These are phyloP conservation scores for Drosophila pandora DNA, from an alignment of 1,140 invertebrate species.

Conservation along the genomic window DNA sequence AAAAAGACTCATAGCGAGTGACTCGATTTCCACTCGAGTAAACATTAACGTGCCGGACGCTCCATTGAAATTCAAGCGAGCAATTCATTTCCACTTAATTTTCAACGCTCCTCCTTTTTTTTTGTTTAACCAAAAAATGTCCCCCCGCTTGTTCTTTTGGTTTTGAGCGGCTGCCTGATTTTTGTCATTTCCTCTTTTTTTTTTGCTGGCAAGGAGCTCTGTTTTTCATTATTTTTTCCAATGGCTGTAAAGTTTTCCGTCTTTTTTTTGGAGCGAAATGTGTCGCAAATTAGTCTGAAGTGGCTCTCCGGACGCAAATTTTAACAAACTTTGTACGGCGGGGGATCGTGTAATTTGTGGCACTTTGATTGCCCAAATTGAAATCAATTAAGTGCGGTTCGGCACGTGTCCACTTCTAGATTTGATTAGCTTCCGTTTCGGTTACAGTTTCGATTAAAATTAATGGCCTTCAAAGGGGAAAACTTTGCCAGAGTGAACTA, in stretches of 20 bases:
- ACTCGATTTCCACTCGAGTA: conserved; percentile 81
- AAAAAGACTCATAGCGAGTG: conserved; percentile 51
- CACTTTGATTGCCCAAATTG: conserved; percentile 69
- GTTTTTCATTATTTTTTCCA: conserved; percentile 12
- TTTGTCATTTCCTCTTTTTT: conserved; percentile 45
- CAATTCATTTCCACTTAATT: conserved; percentile 83
- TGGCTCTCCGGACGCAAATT: conserved; percentile 72
- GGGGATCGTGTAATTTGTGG: conserved; percentile 63
- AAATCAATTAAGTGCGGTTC: conserved; percentile 71
- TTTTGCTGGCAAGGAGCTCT: neutral
- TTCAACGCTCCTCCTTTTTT: conserved; percentile 64
- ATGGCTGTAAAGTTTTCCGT: conserved; percentile 45
- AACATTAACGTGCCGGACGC: conserved; percentile 80
- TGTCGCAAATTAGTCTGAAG: conserved; percentile 76
- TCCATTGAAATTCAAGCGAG: conserved; percentile 81
- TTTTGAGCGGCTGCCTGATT: conserved; percentile 49
- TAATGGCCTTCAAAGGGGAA: conserved; percentile 43
- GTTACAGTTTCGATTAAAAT: conserved; percentile 61
- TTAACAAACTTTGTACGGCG: conserved; percentile 53
- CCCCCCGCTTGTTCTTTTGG: conserved; percentile 35
- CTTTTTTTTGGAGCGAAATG: conserved; percentile 55
- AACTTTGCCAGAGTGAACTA: neutral
- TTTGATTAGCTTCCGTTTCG: conserved; percentile 65
- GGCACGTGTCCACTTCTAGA: conserved; percentile 55
- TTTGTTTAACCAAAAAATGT: conserved; percentile 12